phyloP scores from a whole-genome alignment of 2,888 invertebrate genomes.

The Coecobrya sp. region DNA sequence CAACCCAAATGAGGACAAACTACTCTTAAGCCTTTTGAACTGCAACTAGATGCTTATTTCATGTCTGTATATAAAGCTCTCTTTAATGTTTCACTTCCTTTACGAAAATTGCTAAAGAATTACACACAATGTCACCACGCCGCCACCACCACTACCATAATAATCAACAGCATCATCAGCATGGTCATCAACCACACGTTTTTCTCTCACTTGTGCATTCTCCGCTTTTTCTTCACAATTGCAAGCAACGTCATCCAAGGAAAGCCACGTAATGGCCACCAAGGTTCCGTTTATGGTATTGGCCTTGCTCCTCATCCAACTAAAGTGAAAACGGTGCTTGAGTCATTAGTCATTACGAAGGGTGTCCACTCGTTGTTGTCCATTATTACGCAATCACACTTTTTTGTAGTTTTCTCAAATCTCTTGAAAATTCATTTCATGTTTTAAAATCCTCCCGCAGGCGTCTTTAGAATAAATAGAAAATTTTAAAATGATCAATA shows the following conservation, averaged over 20 bases:
- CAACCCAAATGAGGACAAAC: slow-evolving; percentile 74
- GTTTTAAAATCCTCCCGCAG: background rate
- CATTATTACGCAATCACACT: background rate
- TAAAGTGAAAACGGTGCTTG: slow-evolving; percentile 3
- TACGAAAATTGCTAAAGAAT: background rate
- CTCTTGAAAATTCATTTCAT: background rate
- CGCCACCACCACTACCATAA: background rate
- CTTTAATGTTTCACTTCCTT: slow-evolving; percentile 31
- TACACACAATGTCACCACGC: slow-evolving; percentile 29
- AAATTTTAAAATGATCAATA: background rate
- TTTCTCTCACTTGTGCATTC: background rate
- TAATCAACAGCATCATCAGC: background rate
- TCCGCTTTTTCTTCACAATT: background rate
- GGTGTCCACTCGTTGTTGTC: too few species aligned
- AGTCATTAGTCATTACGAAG: slow-evolving; percentile 5
- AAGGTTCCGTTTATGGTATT: background rate
- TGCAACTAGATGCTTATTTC: slow-evolving; percentile 13
- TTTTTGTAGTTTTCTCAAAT: background rate
- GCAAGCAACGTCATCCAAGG: background rate
- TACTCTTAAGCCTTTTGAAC: slow-evolving; percentile 51
- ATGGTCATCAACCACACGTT: background rate
- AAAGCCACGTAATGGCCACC: slow-evolving; percentile 44
- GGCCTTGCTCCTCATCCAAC: background rate
- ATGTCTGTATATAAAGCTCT: background rate
- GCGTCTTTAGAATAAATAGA: background rate